Evolutionary conservation across 64 coral and sea anemone genomes (phyloP).

Genomic region (Pocillopora damicornis): DNA sequence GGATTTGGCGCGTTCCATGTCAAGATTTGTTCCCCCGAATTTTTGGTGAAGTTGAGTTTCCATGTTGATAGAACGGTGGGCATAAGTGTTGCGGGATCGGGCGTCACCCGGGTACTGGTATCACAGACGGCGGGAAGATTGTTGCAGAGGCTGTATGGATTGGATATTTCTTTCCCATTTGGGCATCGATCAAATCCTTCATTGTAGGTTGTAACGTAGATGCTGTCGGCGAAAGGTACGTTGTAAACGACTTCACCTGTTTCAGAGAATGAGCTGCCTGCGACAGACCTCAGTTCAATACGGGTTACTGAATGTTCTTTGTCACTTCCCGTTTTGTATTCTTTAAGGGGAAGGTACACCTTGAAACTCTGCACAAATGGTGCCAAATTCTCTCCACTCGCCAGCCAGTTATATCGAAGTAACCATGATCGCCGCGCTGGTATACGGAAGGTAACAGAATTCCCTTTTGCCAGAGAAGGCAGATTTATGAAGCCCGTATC

Average conservation of each 20-base stretch:
- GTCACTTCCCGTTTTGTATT: constrained; percentile 6
- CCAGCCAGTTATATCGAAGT: constrained; percentile 32
- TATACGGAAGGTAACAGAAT: constrained; percentile 34
- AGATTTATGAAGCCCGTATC: constrained; percentile 37
- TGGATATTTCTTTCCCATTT: neutral
- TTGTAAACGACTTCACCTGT: constrained; percentile 17
- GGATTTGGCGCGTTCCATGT: no score
- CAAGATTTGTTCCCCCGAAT: no score
- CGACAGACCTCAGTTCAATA: neutral
- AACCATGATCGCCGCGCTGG: constrained; percentile 21
- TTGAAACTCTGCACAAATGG: constrained; percentile 43
- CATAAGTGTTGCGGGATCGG: neutral
- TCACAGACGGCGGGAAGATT: constrained; percentile 42
- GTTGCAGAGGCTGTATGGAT: constrained; percentile 45
- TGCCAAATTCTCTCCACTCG: constrained; percentile 10
- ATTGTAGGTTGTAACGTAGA: constrained; percentile 28
- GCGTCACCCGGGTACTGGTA: neutral
- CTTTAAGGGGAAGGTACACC: constrained; percentile 38
- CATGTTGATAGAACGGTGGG: no score
- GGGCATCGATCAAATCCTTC: constrained; percentile 37
- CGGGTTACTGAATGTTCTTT: constrained; percentile 25
- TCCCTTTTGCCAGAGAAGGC: constrained; percentile 24
- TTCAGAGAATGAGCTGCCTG: constrained; percentile 3
- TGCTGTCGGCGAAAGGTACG: constrained; percentile 21
- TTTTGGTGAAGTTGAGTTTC: no score